These are phyloP conservation scores for Gambusia holbrooki DNA, from an alignment of 2,113 vertebrate species.

Conservation along the genomic window DNA sequence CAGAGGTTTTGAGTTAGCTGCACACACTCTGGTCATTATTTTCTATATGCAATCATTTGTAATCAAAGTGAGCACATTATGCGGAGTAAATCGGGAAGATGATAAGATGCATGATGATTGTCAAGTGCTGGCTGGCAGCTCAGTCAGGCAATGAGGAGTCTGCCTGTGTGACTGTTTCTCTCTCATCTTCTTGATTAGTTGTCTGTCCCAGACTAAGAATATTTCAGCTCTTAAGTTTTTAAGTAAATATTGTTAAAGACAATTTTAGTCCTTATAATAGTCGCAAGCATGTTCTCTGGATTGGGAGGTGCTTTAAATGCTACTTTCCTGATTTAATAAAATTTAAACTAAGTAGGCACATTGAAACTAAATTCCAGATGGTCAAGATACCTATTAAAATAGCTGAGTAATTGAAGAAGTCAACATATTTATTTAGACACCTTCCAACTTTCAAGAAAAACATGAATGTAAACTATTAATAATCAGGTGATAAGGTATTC, in stretches of 20 bases:
- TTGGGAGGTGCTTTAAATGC: conserved; percentile 39
- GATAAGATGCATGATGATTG: conserved; percentile 58
- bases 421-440: neutral
- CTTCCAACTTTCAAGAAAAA: too few relatives aligned
- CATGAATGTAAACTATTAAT: too few relatives aligned
- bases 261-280: conserved; percentile 59
- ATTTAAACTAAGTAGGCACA: conserved; percentile 39
- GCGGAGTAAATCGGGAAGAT: conserved; percentile 27
- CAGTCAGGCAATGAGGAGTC: conserved; percentile 43
- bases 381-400: conserved; percentile 45
- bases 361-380: conserved; percentile 45
- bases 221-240: conserved; percentile 53
- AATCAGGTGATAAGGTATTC: too few relatives aligned
- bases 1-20: conserved; percentile 12
- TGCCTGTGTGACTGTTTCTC: conserved; percentile 43
- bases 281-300: conserved; percentile 28
- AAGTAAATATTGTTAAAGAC: conserved; percentile 66
- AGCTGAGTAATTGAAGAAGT: conserved; percentile 29
- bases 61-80: conserved; percentile 31
- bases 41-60: conserved; percentile 31
- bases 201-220: conserved; percentile 54
- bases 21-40: conserved; percentile 3
- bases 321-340: conserved; percentile 58
- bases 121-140: conserved; percentile 44
- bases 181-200: conserved; percentile 66